These are phyloP conservation scores for Seladonia tumulorum DNA, from an alignment of 2,888 invertebrate genomes.

Conservation along the genomic window DNA sequence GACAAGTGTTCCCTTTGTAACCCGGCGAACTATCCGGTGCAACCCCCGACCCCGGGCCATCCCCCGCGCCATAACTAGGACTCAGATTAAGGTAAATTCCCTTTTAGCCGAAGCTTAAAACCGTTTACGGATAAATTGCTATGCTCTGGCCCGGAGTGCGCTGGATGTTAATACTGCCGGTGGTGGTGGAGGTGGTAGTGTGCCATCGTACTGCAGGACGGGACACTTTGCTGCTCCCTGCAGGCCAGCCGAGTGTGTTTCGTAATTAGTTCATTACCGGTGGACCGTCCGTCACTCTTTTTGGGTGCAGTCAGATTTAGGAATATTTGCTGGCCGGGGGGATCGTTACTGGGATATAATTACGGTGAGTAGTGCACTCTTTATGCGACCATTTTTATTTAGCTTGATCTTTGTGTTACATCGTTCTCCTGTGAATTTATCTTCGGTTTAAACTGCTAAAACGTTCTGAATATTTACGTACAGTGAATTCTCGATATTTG, in stretches of 20 bases:
- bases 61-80: background rate
- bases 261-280: background rate
- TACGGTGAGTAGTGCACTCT: background rate
- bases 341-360: background rate
- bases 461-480: too few species aligned
- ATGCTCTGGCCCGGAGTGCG: background rate
- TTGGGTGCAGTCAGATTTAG: background rate
- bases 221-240: conserved; percentile 1
- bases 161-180: background rate
- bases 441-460: too few species aligned
- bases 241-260: background rate
- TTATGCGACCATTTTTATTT: background rate
- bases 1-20: conserved; percentile 32
- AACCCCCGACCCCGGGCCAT: background rate
- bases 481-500: too few species aligned
- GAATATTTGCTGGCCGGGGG: background rate
- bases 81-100: conserved; percentile 24
- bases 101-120: conserved; percentile 15
- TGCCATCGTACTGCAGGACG: background rate
- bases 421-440: too few species aligned
- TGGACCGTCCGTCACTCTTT: background rate
- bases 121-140: conserved; percentile 22
- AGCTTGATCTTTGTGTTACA: background rate
- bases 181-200: background rate
- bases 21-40: background rate